These are phyloP conservation scores for Manis javanica DNA, from an alignment of 2,797 vertebrate genomes.

Conservation along the genomic window DNA sequence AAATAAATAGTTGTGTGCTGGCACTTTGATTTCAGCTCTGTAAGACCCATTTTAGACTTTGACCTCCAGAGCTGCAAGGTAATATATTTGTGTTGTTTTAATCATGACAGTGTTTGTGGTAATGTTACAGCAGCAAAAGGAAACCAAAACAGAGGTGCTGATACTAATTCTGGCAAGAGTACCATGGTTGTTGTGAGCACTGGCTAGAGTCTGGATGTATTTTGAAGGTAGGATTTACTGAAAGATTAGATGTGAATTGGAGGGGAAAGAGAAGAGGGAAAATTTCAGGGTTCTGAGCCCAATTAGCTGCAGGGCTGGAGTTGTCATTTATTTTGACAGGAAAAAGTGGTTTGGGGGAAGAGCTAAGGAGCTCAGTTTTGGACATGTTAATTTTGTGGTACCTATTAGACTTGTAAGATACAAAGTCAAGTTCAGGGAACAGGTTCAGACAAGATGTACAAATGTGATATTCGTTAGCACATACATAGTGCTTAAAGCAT, in stretches of 20 bases:
- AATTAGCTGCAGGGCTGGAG: background rate
- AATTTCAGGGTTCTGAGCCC: background rate
- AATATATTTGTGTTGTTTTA: background rate
- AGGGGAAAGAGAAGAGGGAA: background rate
- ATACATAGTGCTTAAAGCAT: background rate
- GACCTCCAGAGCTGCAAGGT: background rate
- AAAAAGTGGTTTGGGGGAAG: background rate
- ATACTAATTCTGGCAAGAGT: background rate
- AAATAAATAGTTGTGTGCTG: background rate
- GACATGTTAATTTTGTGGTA: background rate
- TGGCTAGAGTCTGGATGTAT: background rate
- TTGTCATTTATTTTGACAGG: background rate
- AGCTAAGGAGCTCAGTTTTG: background rate
- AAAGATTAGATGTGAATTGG: background rate
- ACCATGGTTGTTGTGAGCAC: background rate
- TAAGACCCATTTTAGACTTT: background rate
- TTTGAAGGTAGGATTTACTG: background rate
- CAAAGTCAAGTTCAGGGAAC: background rate
- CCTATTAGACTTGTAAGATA: background rate
- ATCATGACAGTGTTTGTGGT: background rate
- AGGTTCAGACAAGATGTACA: background rate
- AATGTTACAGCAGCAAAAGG: background rate
- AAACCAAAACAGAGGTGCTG: background rate
- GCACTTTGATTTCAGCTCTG: background rate
- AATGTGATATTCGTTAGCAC: background rate